phyloP scores from a whole-genome alignment of 1,140 invertebrate genomes.

The Drosophila arawakana region DNA sequence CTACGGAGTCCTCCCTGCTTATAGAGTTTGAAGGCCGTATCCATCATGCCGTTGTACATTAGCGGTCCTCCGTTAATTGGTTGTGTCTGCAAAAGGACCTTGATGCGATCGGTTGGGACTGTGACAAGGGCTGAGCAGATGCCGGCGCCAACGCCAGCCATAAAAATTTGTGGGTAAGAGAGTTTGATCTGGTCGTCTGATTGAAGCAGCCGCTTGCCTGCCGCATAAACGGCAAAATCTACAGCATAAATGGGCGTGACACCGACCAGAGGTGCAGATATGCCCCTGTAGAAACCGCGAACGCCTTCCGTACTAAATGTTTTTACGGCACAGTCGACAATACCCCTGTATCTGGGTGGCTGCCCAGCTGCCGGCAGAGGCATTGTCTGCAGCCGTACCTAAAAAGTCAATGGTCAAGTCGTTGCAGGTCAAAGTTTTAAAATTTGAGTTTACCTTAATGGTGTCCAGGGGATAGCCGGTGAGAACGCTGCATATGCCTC shows the following conservation, averaged over 20 bases:
- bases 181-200: slow-evolving; percentile 89
- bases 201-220: slow-evolving; percentile 95
- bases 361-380: slow-evolving; percentile 90
- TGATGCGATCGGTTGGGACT: slow-evolving; percentile 98
- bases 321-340: slow-evolving; percentile 96
- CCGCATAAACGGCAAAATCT: slow-evolving; percentile 97
- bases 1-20: slow-evolving; percentile 96
- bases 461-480: slow-evolving; percentile 98
- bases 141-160: slow-evolving; percentile 96
- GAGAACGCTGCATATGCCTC: slow-evolving; percentile 96
- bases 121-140: slow-evolving; percentile 97
- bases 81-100: slow-evolving; percentile 97
- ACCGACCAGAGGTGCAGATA: slow-evolving; percentile 89
- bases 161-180: slow-evolving; percentile 91
- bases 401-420: not conserved
- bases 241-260: slow-evolving; percentile 96
- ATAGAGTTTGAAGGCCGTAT: slow-evolving; percentile 96
- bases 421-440: not conserved
- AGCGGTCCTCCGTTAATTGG: slow-evolving; percentile 89
- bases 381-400: slow-evolving; percentile 98
- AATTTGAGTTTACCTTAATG: slow-evolving; percentile 88
- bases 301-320: slow-evolving; percentile 95
- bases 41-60: slow-evolving; percentile 96
- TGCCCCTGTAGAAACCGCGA: slow-evolving; percentile 92
- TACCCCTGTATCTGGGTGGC: slow-evolving; percentile 92